These are phyloP conservation scores for Pungitius pungitius DNA, from an alignment of 2,113 vertebrate species.

Conservation along the genomic window DNA sequence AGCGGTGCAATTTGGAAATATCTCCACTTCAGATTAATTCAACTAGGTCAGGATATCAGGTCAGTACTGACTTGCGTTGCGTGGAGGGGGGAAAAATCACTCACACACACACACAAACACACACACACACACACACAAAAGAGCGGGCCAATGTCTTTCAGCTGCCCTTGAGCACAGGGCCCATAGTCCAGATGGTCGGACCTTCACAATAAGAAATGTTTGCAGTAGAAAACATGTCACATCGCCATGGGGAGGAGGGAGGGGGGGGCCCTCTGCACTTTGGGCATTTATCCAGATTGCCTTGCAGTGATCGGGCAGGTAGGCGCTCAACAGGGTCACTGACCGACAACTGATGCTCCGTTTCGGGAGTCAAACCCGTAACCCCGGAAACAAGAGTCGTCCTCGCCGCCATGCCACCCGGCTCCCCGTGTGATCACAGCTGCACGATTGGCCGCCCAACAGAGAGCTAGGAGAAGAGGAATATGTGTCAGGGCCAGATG, in stretches of 20 bases:
- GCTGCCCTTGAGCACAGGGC: constrained; percentile 53
- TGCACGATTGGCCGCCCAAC: constrained; percentile 13
- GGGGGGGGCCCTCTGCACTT: constrained; percentile 26
- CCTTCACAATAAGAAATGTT: constrained; percentile 40
- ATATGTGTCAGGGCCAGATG: constrained; percentile 51
- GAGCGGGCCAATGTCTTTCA: constrained; percentile 47
- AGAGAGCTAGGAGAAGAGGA: constrained; percentile 23
- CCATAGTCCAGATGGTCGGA: constrained; percentile 56
- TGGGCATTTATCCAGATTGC: constrained; percentile 1
- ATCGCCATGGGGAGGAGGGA: neutral
- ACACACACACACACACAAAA: neutral
- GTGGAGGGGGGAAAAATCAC: neutral
- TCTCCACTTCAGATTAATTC: constrained; percentile 30
- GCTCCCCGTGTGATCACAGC: constrained; percentile 49
- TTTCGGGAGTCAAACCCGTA: constrained; percentile 30
- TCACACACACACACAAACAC: too few species aligned
- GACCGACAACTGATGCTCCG: neutral
- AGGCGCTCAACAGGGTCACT: neutral
- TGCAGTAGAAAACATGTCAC: constrained; percentile 47
- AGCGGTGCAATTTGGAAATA: constrained; percentile 41
- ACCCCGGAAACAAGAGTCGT: constrained; percentile 1
- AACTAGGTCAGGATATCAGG: constrained; percentile 67
- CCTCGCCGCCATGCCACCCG: neutral
- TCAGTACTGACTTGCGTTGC: constrained; percentile 24
- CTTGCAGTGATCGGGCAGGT: neutral